Conservation (phyloP, 2,888 invertebrate genomes). For the Eueremaeus valkanovi region DNA sequence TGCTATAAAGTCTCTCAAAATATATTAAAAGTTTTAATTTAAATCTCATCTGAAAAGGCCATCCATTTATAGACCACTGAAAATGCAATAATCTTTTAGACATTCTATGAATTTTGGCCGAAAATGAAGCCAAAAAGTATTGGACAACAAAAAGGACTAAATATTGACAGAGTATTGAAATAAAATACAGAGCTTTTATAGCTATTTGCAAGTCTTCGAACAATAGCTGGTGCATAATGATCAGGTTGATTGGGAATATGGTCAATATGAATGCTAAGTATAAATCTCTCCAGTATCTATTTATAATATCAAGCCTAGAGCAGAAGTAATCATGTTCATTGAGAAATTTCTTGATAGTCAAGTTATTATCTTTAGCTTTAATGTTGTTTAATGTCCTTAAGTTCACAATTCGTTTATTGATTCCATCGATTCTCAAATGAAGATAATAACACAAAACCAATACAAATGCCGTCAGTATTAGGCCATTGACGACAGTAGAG, state of each 20-base stretch:
- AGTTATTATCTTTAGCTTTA: not conserved
- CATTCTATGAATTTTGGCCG: not conserved
- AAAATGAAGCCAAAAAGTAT: not conserved
- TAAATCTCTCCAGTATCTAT: not conserved
- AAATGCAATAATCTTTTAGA: not conserved
- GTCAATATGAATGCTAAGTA: not conserved
- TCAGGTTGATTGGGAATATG: not conserved
- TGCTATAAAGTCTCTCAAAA: not conserved
- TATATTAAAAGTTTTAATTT: not conserved
- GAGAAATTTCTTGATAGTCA: not conserved
- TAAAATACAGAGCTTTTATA: not conserved
- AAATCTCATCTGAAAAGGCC: not conserved
- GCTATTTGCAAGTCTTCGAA: not conserved
- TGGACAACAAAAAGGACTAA: not conserved
- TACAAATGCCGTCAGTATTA: not conserved
- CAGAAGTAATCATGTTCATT: not conserved
- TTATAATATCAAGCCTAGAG: not conserved
- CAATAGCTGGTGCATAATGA: not conserved
- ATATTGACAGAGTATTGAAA: not conserved
- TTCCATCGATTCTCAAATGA: not conserved
- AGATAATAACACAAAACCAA: not conserved
- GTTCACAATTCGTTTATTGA: not conserved
- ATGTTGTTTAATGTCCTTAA: not conserved
- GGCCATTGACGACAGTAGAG: not conserved
- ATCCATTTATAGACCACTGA: constrained; percentile 4